Conservation (phyloP, 2,113 vertebrate genomes). For the Oplegnathus fasciatus region DNA sequence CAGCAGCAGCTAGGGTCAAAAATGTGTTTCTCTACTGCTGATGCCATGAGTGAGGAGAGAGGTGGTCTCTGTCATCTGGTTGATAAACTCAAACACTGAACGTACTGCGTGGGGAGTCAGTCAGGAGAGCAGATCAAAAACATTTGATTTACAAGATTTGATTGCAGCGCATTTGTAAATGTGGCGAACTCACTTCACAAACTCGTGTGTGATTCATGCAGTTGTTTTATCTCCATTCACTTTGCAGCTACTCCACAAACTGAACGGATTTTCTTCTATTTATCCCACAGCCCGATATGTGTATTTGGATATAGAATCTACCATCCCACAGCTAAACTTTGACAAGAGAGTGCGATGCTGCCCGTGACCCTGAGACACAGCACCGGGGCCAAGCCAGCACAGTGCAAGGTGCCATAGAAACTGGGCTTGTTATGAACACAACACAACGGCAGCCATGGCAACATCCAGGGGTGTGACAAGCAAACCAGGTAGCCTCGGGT, state of each 20-base stretch:
- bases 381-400: neutral
- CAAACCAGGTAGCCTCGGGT: conserved; percentile 70
- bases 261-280: neutral
- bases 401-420: conserved; percentile 63
- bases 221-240: neutral
- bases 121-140: neutral
- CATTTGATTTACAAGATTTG: neutral
- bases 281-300: conserved; percentile 30
- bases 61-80: conserved; percentile 13
- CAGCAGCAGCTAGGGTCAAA: conserved; percentile 1
- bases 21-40: conserved; percentile 13
- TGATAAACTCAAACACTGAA: conserved; percentile 39
- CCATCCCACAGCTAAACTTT: conserved; percentile 52
- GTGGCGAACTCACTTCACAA: neutral
- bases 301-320: conserved; percentile 63
- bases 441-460: conserved; percentile 77
- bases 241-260: conserved; percentile 12
- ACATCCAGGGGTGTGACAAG: conserved; percentile 72
- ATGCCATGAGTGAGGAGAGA: conserved; percentile 32
- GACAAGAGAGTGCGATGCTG: conserved; percentile 76
- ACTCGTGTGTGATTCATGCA: neutral
- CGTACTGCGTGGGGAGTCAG: neutral
- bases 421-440: conserved; percentile 80
- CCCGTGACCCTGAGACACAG: conserved; percentile 51
- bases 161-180: neutral